Base-by-base conservation (phyloP, 2,113 vertebrate genomes). In the Anhinga anhinga region DNA sequence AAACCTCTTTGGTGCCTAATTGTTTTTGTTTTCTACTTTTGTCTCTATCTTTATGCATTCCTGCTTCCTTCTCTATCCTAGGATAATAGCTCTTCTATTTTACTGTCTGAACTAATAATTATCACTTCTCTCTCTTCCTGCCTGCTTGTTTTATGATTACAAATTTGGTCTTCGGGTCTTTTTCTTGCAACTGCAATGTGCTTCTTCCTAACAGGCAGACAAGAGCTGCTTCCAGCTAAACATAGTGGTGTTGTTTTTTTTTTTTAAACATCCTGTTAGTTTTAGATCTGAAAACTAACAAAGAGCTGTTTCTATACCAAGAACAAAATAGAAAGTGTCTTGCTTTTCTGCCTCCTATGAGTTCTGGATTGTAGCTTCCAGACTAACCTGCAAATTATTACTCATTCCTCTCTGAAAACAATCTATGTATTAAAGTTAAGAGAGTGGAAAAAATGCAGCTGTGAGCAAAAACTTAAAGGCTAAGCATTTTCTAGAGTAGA, bases 31-130 rank as follows among this genome's bases (percentile, higher is more conserved):
- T 93, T 82, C 73, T 85, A 42, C 40, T 91, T 91, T 65, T 65
- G 21, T 80, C 52, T 93, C 72, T 59, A 66, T 63, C 52, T 89
- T 88, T 69, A 86, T 50, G 52, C 81, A 85, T 85, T 94, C 70
- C 52, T 86, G 86, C 52, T 69, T 91, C 52, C 65, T 77, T 69
- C 93, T 73, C 63, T 94, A 38, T 66, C 45, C 38, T 16, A 69
- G 52, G 15, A 89, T 85, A 96, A 85, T 44, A 82, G 81, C 18
- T 85, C 87, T 87, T 93, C 77, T 93, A 38, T 94, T 91, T 82
- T 42, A 77, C 90, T 92, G 90, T 72, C 92, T 94, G 90, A 94
- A 94, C n/a, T 34, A 19, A 95, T 96, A n/a, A n/a, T n/a, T 86
- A 96, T 45, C 74, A 70, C 45, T 93, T 82, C 45, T 80, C 83